Percentiles rank a stretch among this genome's conserved stretches.
These are phyloP conservation scores for Parelbella ahira DNA, from an alignment of 2,888 invertebrate genomes.

Conservation along the genomic window DNA sequence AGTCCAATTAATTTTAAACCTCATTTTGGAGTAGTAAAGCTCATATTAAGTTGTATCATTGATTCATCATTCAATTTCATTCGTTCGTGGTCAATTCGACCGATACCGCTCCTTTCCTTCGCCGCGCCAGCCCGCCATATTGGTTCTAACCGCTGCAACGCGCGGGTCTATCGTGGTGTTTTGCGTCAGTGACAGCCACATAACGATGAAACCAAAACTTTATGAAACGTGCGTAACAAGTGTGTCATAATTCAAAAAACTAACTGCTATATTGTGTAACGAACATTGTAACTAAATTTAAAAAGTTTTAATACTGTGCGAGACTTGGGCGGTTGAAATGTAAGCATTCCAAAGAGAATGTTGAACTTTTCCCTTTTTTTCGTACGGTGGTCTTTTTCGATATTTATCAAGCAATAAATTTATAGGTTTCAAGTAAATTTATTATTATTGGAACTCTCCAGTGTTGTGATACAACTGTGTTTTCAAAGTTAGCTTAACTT, in stretches of 20 bases:
- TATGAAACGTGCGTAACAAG: conserved; percentile 47
- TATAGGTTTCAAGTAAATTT: conserved; percentile 32
- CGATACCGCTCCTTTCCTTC: conserved; percentile 11
- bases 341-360: conserved; percentile 75
- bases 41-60: neutral
- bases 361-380: conserved; percentile 72
- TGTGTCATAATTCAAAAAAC: conserved; percentile 35
- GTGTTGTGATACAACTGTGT: conserved; percentile 48
- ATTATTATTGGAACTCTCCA: conserved; percentile 30
- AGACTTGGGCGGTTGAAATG: conserved; percentile 61
- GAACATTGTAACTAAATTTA: conserved; percentile 3
- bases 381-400: conserved; percentile 62
- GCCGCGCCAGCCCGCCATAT: conserved; percentile 55
- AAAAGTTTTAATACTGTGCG: conserved; percentile 29
- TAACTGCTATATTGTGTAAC: conserved; percentile 47
- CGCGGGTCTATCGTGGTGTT: conserved; percentile 47
- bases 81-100: conserved; percentile 19
- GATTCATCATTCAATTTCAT: neutral
- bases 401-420: conserved; percentile 60
- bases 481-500: conserved; percentile 50
- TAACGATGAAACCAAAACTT: conserved; percentile 60
- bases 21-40: neutral
- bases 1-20: neutral
- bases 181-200: conserved; percentile 62
- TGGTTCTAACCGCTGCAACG: conserved; percentile 50